Evolutionary conservation across 2,113 vertebrate species (phyloP).

Genomic region (Columba livia): DNA sequence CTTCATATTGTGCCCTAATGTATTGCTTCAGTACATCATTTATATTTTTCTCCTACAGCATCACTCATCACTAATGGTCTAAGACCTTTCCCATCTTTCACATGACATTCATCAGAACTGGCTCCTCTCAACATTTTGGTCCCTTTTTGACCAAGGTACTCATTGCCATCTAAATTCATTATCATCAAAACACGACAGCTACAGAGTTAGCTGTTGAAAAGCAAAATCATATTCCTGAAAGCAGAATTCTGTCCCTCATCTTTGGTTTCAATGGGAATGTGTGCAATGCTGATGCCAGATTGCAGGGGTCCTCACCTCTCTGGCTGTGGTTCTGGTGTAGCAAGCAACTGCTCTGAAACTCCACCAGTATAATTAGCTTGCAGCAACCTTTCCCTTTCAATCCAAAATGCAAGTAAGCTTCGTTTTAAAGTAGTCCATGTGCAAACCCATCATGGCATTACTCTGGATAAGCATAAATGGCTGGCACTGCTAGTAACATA

Average conservation of each 20-base stretch:
- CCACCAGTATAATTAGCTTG: neutral
- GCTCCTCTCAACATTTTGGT: conserved; percentile 25
- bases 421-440: neutral
- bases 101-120: conserved; percentile 7
- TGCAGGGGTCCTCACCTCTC: neutral
- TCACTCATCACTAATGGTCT: conserved; percentile 58
- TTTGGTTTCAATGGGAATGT: neutral
- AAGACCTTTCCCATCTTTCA: conserved; percentile 42
- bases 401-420: neutral
- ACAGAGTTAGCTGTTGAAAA: neutral
- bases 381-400: neutral
- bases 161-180: conserved; percentile 37
- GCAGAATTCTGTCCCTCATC: neutral
- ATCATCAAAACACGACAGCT: conserved; percentile 34
- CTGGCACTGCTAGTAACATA: neutral
- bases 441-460: neutral
- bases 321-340: neutral
- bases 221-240: neutral
- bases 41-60: conserved; percentile 36
- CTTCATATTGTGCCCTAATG: conserved; percentile 49
- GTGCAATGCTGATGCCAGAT: neutral
- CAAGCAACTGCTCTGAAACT: neutral
- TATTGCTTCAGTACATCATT: conserved; percentile 54
- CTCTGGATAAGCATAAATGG: neutral
- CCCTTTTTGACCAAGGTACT: conserved; percentile 52